Percentiles rank a stretch among this genome's conserved stretches.
These are phyloP conservation scores for Apantesis nais DNA, from an alignment of 2,888 invertebrate species.

Conservation along the genomic window DNA sequence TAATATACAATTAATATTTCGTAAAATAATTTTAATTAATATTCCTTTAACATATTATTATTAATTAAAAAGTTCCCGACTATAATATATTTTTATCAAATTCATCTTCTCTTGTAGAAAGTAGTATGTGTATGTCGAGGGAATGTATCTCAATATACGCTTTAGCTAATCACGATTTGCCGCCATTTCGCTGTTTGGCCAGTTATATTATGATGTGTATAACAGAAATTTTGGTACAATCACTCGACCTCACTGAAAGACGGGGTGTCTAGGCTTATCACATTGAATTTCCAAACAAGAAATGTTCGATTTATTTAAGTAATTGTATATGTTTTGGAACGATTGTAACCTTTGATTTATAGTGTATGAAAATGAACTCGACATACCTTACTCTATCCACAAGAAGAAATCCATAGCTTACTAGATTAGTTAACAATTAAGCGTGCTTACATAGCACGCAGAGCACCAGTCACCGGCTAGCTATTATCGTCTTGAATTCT, in stretches of 20 bases:
- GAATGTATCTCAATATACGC: not conserved
- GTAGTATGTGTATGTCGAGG: not conserved
- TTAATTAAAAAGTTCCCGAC: not conserved
- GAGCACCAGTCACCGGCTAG: not conserved
- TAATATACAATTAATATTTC: constrained; percentile 42
- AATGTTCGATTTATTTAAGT: not conserved
- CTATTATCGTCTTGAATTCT: not conserved
- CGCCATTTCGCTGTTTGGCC: not conserved
- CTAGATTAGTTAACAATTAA: not conserved
- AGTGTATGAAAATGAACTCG: not conserved
- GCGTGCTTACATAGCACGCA: not conserved
- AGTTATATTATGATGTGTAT: too few relatives aligned
- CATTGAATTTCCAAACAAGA: not conserved
- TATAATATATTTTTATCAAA: not conserved
- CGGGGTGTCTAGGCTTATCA: too few relatives aligned
- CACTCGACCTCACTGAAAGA: too few relatives aligned
- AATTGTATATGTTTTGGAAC: not conserved
- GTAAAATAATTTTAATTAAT: constrained; percentile 16
- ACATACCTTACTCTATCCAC: not conserved
- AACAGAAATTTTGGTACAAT: too few relatives aligned
- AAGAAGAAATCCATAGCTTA: not conserved
- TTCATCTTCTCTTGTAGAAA: constrained; percentile 1
- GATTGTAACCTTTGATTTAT: not conserved
- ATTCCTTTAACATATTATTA: constrained; percentile 24
- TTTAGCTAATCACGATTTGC: not conserved